These are phyloP conservation scores for Paramacrobiotus metropolitanus DNA, from an alignment of 1,140 invertebrate genomes.

Conservation along the genomic window DNA sequence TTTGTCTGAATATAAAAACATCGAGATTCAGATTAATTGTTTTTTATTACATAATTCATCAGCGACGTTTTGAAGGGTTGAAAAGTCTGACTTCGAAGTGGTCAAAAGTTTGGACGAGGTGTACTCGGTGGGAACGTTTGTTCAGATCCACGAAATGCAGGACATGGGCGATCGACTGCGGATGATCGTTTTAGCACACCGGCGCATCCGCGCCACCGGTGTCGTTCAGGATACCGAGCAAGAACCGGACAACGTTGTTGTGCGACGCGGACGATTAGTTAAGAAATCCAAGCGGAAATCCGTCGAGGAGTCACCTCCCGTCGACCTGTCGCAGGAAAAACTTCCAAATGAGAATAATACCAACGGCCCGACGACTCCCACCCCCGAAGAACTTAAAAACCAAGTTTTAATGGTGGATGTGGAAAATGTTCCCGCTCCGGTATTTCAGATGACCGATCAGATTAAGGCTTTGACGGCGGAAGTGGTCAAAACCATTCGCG, in stretches of 20 bases:
- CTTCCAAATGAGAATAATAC: conserved; percentile 12
- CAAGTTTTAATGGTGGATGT: conserved; percentile 71
- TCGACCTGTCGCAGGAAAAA: conserved; percentile 10
- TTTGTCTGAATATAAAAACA: conserved; percentile 7
- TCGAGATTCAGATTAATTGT: conserved; percentile 1
- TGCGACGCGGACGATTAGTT: conserved; percentile 5
- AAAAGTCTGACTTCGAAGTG: conserved; percentile 28
- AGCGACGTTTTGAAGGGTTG: conserved; percentile 21
- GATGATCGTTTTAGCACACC: conserved; percentile 76
- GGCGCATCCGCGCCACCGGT: conserved; percentile 53
- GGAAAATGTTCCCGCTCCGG: conserved; percentile 70
- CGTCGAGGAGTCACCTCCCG: not conserved
- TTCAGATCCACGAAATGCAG: conserved; percentile 89
- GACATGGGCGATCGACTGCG: conserved; percentile 73
- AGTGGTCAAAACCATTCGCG: conserved; percentile 86
- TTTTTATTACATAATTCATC: too few relatives aligned
- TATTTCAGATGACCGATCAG: conserved; percentile 74
- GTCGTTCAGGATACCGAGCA: conserved; percentile 41
- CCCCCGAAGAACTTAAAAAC: conserved; percentile 18
- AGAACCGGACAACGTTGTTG: not conserved
- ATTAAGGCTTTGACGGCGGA: conserved; percentile 90
- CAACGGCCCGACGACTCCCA: conserved; percentile 12
- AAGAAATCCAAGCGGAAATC: conserved; percentile 11
- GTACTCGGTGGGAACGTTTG: conserved; percentile 80
- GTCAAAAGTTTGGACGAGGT: conserved; percentile 62